Evolutionary conservation across 1,140 invertebrate genomes (phyloP).

Genomic region (Aphelenchoides besseyi): DNA sequence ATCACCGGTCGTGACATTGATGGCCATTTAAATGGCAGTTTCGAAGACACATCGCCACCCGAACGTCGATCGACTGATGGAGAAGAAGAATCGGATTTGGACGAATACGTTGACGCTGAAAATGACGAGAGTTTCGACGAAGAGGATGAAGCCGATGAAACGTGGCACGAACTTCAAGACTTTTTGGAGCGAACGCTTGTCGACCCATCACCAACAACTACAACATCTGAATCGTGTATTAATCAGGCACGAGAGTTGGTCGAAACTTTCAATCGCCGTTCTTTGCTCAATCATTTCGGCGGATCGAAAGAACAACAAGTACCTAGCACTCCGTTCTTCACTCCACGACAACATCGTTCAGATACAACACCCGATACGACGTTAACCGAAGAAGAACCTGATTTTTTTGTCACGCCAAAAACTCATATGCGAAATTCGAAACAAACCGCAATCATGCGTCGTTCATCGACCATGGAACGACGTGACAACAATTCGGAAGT

Average conservation of each 20-base stretch:
- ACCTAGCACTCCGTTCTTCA: neutral
- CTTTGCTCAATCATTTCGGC: conserved; percentile 13
- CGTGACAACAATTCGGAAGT: neutral
- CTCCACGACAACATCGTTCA: conserved; percentile 14
- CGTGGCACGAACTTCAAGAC: conserved; percentile 8
- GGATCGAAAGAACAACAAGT: neutral
- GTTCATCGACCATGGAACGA: neutral
- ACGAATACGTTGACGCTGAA: conserved; percentile 8
- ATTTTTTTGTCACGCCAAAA: conserved; percentile 6
- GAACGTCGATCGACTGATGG: conserved; percentile 1
- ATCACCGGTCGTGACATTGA: neutral
- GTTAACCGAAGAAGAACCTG: neutral
- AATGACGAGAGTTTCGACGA: neutral
- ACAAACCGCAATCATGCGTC: neutral
- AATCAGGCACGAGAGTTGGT: conserved; percentile 7
- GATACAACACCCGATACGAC: neutral
- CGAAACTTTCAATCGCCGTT: conserved; percentile 9
- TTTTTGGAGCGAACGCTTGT: conserved; percentile 9
- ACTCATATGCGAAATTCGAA: neutral
- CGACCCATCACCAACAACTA: neutral
- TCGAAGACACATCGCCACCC: neutral
- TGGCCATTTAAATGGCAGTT: neutral
- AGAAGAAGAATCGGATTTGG: neutral
- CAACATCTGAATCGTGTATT: neutral
- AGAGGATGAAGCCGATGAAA: neutral